Conservation (phyloP, 2,888 invertebrate genomes). For the Apotomis capreana region DNA sequence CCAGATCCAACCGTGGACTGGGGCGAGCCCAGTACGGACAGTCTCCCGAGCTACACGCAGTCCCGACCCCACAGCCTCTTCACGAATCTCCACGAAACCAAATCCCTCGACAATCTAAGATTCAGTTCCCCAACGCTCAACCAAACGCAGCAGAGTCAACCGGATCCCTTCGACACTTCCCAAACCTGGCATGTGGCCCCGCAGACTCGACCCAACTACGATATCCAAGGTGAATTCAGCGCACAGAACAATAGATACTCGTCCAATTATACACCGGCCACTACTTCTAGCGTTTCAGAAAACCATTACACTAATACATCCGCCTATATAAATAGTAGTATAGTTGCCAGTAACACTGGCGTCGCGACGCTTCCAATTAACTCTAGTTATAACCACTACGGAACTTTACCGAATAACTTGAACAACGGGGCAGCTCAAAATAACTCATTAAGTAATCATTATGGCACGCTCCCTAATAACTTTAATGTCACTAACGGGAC, state of each 20-base stretch:
- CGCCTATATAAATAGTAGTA: constrained; percentile 52
- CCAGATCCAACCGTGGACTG: constrained; percentile 66
- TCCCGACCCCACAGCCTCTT: constrained; percentile 54
- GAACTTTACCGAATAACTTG: constrained; percentile 16
- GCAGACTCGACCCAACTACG: constrained; percentile 52
- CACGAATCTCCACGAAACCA: constrained; percentile 68
- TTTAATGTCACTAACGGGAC: constrained; percentile 10
- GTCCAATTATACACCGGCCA: constrained; percentile 50
- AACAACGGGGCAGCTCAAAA: constrained; percentile 10
- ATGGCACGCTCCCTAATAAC: constrained; percentile 40
- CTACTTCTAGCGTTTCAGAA: constrained; percentile 48
- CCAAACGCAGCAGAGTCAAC: constrained; percentile 49
- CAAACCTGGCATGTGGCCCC: constrained; percentile 66
- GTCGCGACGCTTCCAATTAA: constrained; percentile 32
- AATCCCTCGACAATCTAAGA: constrained; percentile 71
- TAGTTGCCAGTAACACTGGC: constrained; percentile 19
- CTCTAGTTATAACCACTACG: constrained; percentile 23
- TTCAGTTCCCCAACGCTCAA: constrained; percentile 46
- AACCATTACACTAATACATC: constrained; percentile 61
- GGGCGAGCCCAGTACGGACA: constrained; percentile 73
- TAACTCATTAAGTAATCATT: constrained; percentile 17
- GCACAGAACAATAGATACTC: constrained; percentile 55
- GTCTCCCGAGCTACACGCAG: constrained; percentile 63
- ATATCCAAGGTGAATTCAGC: constrained; percentile 51
- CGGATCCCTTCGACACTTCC: constrained; percentile 72